Base-by-base conservation (phyloP, 2,113 vertebrate species). In the Podiceps cristatus region DNA sequence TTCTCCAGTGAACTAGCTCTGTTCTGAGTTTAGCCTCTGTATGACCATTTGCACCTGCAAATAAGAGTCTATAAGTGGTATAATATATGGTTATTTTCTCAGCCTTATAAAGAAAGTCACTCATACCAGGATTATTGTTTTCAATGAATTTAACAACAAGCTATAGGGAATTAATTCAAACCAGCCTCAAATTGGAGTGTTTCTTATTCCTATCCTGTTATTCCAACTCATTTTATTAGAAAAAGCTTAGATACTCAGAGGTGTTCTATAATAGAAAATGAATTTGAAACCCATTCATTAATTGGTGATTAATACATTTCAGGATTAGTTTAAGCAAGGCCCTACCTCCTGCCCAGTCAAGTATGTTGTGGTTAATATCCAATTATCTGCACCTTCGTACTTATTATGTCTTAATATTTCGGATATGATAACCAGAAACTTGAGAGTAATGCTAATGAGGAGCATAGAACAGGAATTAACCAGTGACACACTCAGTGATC, bases 351-450 rank as follows among this genome's bases (percentile, higher is more conserved):
- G 98, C 98, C 99, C 99, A 99, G 99, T 98, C 98, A 99, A 99
- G 99, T 99, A 99, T 99, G 99, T 98, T 99, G 99, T 99, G 98
- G 99, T 99, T 99, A 99, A 99, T 99, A 99, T 99, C 99, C 99
- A 99, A 99, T 99, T 99, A 99, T 98, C 98, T 98, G 98, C 98
- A 99, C 99, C 99, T 99, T 99, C 98, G 66, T 98, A 98, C 98
- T 99, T 99, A 99, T 99, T 99, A 99, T 98, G 98, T 99, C 99
- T 99, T 99, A 99, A 98, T 98, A 98, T 99, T 99, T 99, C 98
- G 96, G 98, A 99, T 99, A 98, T 98, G 98, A 98, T 98, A 98
- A 99, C 98, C 99, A 99, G 98, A 98, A 98, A 97, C 98, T 98
- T 96, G 98, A 98, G 98, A 98, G 98, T 97, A 98, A 99, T 99